Base-by-base conservation (phyloP, 2,888 invertebrate species). In the Patella pellucida region DNA sequence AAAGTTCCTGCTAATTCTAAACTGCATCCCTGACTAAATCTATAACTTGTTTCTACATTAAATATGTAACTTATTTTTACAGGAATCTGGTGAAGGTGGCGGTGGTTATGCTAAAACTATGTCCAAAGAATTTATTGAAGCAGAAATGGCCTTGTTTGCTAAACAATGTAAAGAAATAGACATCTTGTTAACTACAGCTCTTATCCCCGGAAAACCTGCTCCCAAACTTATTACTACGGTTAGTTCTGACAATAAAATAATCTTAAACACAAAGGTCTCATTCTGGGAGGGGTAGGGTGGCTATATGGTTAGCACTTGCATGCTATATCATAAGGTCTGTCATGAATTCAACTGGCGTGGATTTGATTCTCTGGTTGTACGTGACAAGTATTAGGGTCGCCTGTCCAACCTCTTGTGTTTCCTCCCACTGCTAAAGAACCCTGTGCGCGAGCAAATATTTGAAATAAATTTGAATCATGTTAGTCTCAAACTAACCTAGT, bases 161-260 rank as follows among this genome's bases (percentile, higher is more conserved):
- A 95, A 94, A 85, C 96, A 97, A 89, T 94, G 95, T 70, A 94
- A 94, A 87, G 95, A 95, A 77, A 95, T 96, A 0, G 97, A 97
- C 87, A 94, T 97, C 62, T 93, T 97, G 82, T 96, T 97, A 86
- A 94, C 95, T n/a, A 97, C 97, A 0, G 96, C 96, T 7, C 93
- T 97, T 16, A 96, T 97, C 84, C 97, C 97, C 16, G 96, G 96
- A 71, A 95, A 95, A 90, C 94, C 93, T 72, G 96, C 96, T 0
- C 96, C 97, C 0, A 85, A 94, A 73, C 93, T 96, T 16, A 94
- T 96, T 83, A 92, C 95, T 75, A 95, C 95, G 93, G 95, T 95
- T 74, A 74, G 73, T 69, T 7, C 14, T 31, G 4, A 16, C 31
- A 68, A 15, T 4, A 9, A 4, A 67, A 50, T 62, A 52, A 4